phyloP scores from a whole-genome alignment of 2,113 vertebrate genomes.

The Silurus asotus region DNA sequence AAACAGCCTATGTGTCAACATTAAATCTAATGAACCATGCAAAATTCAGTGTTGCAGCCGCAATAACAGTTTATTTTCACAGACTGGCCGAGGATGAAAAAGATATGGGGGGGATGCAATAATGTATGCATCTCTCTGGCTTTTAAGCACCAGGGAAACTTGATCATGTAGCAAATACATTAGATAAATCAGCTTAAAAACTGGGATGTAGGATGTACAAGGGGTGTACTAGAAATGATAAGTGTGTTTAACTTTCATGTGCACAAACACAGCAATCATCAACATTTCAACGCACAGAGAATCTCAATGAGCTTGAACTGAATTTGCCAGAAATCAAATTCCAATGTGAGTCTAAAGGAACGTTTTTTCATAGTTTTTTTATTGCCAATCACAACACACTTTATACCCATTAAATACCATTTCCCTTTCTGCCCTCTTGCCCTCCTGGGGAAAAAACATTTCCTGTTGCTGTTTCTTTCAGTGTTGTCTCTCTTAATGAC shows the following conservation, averaged over 20 bases:
- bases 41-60: constrained; percentile 42
- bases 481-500: constrained; percentile 48
- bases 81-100: not conserved
- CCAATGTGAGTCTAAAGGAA: not conserved
- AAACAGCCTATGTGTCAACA: constrained; percentile 44
- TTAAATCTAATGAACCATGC: constrained; percentile 48
- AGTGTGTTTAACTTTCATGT: not conserved
- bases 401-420: constrained; percentile 37
- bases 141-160: constrained; percentile 17
- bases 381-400: constrained; percentile 4
- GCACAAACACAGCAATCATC: not conserved
- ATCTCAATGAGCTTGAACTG: not conserved
- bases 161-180: not conserved
- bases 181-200: constrained; percentile 29
- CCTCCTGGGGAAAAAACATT: constrained; percentile 33
- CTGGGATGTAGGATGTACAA: not conserved
- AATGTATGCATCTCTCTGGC: constrained; percentile 9
- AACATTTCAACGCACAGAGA: not conserved
- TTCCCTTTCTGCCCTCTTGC: constrained; percentile 37
- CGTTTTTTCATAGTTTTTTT: not conserved
- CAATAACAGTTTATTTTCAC: constrained; percentile 47
- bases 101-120: not conserved
- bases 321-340: not conserved
- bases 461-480: constrained; percentile 31
- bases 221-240: not conserved